Evolutionary conservation across 2,797 vertebrate species (phyloP).

Genomic region (Pyrocephalus nanus): DNA sequence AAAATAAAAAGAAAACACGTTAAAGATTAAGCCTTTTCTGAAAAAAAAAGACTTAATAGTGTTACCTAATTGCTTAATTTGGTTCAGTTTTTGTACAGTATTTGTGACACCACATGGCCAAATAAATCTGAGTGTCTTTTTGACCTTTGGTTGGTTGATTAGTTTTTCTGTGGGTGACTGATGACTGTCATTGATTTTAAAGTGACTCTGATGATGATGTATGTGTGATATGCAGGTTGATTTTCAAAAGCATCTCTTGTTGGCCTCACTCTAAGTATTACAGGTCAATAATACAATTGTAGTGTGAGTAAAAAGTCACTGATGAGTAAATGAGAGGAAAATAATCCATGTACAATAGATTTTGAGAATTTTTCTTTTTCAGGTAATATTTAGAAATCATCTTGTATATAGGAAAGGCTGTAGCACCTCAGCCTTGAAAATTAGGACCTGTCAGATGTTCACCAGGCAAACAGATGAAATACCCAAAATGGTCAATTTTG

Average conservation of each 20-base stretch:
- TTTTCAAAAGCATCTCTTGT: not conserved
- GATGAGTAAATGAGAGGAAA: not conserved
- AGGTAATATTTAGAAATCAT: not conserved
- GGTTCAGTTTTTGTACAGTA: not conserved
- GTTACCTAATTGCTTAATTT: not conserved
- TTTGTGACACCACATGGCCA: not conserved
- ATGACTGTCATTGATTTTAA: conserved; percentile 31
- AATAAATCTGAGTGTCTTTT: not conserved
- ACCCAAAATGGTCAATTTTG: not conserved
- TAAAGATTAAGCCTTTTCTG: not conserved
- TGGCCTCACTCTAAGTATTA: not conserved
- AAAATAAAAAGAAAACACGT: not conserved
- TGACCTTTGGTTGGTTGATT: conserved; percentile 3
- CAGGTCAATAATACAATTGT: not conserved
- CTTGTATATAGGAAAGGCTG: not conserved
- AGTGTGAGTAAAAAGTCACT: not conserved
- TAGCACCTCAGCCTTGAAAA: not conserved
- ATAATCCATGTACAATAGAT: not conserved
- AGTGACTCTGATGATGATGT: conserved; percentile 7
- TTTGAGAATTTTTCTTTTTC: not conserved
- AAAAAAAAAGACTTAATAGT: not conserved
- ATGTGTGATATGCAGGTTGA: not conserved
- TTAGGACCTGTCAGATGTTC: not conserved
- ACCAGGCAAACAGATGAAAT: not conserved
- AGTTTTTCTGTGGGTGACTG: conserved; percentile 22